Conservation (phyloP, 1,140 invertebrate species). For the Sitodiplosis mosellana region DNA sequence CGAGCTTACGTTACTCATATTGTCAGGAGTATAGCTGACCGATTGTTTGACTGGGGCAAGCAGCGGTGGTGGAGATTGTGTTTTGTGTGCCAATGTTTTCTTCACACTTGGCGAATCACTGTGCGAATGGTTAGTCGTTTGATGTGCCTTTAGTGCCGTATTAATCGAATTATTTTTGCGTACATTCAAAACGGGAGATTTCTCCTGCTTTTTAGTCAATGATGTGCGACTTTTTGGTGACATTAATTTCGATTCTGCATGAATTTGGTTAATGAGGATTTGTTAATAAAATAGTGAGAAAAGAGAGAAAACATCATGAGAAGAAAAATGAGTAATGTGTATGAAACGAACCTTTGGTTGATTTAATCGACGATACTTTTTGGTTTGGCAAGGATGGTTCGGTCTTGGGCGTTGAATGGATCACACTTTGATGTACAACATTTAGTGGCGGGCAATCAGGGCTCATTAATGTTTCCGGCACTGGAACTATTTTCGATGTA, state of each 20-base stretch:
- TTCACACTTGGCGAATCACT: too few species aligned
- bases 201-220: neutral
- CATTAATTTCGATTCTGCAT: neutral
- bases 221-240: neutral
- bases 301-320: too few species aligned
- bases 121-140: too few species aligned
- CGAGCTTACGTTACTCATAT: constrained; percentile 3
- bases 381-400: constrained; percentile 14
- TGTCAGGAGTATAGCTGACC: constrained; percentile 12
- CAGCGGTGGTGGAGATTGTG: too few species aligned
- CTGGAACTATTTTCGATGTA: constrained; percentile 65
- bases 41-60: constrained; percentile 12
- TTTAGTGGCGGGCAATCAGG: constrained; percentile 41
- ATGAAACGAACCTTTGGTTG: neutral
- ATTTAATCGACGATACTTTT: neutral
- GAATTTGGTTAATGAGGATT: too few species aligned
- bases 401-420: constrained; percentile 15
- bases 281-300: too few species aligned
- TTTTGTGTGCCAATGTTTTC: too few species aligned
- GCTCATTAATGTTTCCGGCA: constrained; percentile 69
- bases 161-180: too few species aligned
- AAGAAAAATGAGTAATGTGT: too few species aligned
- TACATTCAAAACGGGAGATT: neutral
- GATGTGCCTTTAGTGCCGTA: too few species aligned
- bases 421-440: constrained; percentile 10